Percentiles rank a stretch among this genome's conserved stretches.
Evolutionary conservation across 2,113 vertebrate species (phyloP).

Genomic region (Eudyptes chrysolophus): DNA sequence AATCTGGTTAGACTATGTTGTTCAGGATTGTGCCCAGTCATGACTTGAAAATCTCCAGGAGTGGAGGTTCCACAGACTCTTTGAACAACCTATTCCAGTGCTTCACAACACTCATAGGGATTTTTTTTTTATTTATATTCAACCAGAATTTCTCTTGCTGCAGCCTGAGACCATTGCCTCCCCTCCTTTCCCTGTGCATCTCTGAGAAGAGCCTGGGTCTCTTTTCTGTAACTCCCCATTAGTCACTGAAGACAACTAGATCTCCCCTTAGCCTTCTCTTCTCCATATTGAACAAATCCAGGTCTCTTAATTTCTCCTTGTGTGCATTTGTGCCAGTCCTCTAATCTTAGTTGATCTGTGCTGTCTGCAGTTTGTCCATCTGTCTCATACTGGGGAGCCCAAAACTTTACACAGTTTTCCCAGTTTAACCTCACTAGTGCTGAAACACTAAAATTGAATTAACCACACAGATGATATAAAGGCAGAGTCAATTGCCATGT

Average conservation of each 20-base stretch:
- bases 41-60: background rate
- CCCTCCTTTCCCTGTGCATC: background rate
- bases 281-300: background rate
- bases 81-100: background rate
- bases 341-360: background rate
- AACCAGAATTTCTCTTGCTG: background rate
- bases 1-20: background rate
- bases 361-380: background rate
- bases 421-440: background rate
- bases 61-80: background rate
- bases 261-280: background rate
- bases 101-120: background rate
- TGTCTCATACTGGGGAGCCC: background rate
- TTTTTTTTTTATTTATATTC: background rate
- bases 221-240: background rate
- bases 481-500: background rate
- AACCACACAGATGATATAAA: background rate
- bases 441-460: background rate
- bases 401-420: background rate
- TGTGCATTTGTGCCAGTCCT: background rate
- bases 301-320: background rate
- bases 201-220: background rate
- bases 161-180: background rate
- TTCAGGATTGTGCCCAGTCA: background rate
- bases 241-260: background rate